phyloP scores from a whole-genome alignment of 2,888 invertebrate species.

The Dione juno region DNA sequence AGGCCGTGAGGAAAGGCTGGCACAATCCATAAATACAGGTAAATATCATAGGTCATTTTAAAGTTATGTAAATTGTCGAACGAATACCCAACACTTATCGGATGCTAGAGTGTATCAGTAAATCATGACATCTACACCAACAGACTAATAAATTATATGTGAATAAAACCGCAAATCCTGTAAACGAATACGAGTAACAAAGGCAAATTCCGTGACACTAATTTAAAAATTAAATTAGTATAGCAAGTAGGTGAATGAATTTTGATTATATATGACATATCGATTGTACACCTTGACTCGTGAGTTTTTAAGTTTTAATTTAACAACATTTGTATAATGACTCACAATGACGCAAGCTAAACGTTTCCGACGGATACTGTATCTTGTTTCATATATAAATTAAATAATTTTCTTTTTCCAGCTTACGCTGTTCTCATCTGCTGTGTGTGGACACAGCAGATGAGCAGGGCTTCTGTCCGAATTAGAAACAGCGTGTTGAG shows the following conservation, averaged over 20 bases:
- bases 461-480: no score
- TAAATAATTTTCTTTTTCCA: neutral
- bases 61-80: no score
- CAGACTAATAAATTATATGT: neutral
- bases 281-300: constrained; percentile 10
- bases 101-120: neutral
- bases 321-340: constrained; percentile 1
- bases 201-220: no score
- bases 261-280: constrained; percentile 14
- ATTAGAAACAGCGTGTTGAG: no score
- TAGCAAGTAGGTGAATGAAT: constrained; percentile 13
- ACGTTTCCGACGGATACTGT: constrained; percentile 1
- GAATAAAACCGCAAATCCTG: neutral
- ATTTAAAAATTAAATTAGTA: constrained; percentile 25
- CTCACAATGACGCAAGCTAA: constrained; percentile 8
- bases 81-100: neutral
- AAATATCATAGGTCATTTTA: no score
- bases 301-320: constrained; percentile 8
- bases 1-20: no score
- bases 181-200: neutral
- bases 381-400: neutral
- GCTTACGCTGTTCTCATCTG: no score
- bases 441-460: no score
- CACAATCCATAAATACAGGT: no score
- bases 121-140: neutral